phyloP scores from a whole-genome alignment of 2,888 invertebrate species.

The Sarcophaga variegata region DNA sequence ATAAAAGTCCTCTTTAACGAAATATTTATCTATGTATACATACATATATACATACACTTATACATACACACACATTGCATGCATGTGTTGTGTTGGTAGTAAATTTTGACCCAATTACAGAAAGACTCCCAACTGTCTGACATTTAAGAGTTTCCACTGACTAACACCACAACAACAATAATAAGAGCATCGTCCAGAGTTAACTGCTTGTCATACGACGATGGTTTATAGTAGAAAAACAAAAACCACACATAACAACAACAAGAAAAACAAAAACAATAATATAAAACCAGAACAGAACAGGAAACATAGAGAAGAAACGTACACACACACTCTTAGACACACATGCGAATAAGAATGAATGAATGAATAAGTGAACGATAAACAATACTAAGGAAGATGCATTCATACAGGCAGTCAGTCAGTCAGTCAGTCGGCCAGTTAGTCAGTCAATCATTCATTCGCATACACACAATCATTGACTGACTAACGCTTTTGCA shows the following conservation, averaged over 20 bases:
- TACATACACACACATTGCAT: neutral
- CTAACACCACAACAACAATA: constrained; percentile 38
- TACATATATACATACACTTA: neutral
- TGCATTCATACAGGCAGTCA: neutral
- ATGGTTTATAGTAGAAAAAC: constrained; percentile 31
- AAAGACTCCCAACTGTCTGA: constrained; percentile 57
- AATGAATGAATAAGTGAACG: constrained; percentile 13
- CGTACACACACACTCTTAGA: neutral
- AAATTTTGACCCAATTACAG: constrained; percentile 57
- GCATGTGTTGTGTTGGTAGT: constrained; percentile 27
- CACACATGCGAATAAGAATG: neutral
- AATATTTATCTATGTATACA: neutral
- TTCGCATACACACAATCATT: neutral
- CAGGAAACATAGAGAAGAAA: constrained; percentile 44
- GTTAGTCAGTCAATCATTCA: neutral
- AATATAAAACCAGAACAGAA: constrained; percentile 39
- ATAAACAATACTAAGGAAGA: neutral
- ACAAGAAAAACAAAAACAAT: neutral
- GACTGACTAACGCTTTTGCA: too few species aligned
- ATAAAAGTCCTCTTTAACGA: neutral
- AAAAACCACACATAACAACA: constrained; percentile 10
- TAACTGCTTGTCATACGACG: constrained; percentile 53
- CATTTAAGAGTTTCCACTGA: constrained; percentile 48
- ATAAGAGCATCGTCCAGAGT: constrained; percentile 43
- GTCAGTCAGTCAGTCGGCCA: neutral